These are phyloP conservation scores for Dichetophora obliterata DNA, from an alignment of 2,888 invertebrate species.

Conservation along the genomic window DNA sequence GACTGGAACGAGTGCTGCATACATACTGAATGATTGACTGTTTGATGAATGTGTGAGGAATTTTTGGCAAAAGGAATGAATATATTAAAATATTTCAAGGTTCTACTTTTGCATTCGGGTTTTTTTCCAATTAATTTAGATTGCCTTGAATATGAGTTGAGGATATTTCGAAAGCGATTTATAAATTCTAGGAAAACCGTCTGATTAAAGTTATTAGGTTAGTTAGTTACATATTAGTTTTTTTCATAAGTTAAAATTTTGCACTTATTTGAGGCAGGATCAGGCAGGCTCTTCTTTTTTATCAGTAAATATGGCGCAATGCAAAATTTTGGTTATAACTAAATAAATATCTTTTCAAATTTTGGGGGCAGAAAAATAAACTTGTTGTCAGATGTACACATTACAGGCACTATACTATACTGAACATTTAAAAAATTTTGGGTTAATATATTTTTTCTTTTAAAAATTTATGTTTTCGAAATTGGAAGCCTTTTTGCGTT, in stretches of 20 bases:
- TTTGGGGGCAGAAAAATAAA: too few relatives aligned
- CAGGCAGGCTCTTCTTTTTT: too few relatives aligned
- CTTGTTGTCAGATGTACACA: too few relatives aligned
- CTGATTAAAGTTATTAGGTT: background rate
- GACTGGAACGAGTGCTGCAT: constrained; percentile 10
- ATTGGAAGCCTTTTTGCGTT: too few relatives aligned
- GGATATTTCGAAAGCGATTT: background rate
- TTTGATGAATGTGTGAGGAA: constrained; percentile 24
- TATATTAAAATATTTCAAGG: background rate
- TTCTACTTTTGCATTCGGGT: background rate
- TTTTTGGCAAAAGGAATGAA: background rate
- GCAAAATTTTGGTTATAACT: too few relatives aligned
- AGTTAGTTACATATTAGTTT: background rate
- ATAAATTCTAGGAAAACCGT: constrained; percentile 19
- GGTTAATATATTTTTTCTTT: too few relatives aligned
- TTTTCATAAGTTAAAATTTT: background rate
- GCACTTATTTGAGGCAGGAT: background rate
- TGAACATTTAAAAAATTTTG: too few relatives aligned
- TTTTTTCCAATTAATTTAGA: background rate
- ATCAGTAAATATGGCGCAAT: too few relatives aligned
- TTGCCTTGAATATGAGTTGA: too few relatives aligned
- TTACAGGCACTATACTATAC: too few relatives aligned
- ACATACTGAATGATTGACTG: constrained; percentile 33
- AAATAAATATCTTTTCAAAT: too few relatives aligned
- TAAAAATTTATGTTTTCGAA: too few relatives aligned